Base-by-base conservation (phyloP, 2,888 invertebrate species). In the Oscheius sp. region DNA sequence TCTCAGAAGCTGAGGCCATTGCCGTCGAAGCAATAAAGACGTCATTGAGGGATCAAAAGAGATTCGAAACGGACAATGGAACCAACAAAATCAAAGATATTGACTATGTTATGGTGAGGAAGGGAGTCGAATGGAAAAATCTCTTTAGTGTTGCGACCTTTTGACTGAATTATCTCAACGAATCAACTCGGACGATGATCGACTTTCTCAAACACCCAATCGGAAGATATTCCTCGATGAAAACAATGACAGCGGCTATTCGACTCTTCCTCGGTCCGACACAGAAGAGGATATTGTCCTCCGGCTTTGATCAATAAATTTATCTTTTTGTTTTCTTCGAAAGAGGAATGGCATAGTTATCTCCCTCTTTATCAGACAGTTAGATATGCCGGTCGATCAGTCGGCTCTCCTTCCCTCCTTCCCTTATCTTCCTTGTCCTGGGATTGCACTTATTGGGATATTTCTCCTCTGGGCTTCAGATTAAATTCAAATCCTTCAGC, bases 261-360 rank as follows among this genome's bases (percentile, higher is more conserved):
- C 23, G 6, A 25, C 61, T 12, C 45, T 61, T 15, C 61, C 61
- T 25, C 61, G 61, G 3, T n/a, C 61, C 25, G 61, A 61, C 23
- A 55, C 55, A 12, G 61, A 61, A 6, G 61, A 61, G 20, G 45
- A 61, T 20, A 45, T 61, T 29, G 61, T 61, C 29, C 45, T 61
- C 17, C 42, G 61, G 29, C 45, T 61, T 15, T 61, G 45, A 61
- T n/a, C 10, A 55, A 55, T 55, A 25, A 33, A 33, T 37, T 12
- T 48, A 20, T 48, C 48, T 48, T 4, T 8, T 15, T 17, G 12
- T 17, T 42, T 42, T 15, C 17, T 15, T 42, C 42, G 42, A 42
- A 3, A 6, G 42, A 34, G 12, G 6, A 34, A n/a, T n/a, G n/a
- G n/a, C n/a, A n/a, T n/a, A n/a, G n/a, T n/a, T n/a, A n/a, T n/a